These are phyloP conservation scores for Drosophila pseudotalamancana DNA, from an alignment of 2,888 invertebrate species.

Conservation along the genomic window DNA sequence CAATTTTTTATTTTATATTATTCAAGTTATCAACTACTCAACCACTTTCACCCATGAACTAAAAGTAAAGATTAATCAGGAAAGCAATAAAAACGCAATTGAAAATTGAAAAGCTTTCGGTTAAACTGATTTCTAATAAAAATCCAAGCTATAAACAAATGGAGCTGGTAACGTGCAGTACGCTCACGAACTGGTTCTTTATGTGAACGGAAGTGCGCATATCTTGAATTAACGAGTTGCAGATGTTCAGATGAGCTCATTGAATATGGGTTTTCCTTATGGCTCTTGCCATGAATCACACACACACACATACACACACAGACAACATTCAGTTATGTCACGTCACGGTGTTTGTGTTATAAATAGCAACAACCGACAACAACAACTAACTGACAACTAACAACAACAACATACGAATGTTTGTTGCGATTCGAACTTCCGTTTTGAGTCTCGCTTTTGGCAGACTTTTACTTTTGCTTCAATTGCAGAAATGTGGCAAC, in stretches of 20 bases:
- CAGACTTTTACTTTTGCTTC: slow-evolving; percentile 68
- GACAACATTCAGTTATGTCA: slow-evolving; percentile 46
- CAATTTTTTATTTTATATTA: too few relatives aligned
- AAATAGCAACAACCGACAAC: slow-evolving; percentile 36
- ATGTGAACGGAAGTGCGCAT: slow-evolving; percentile 1
- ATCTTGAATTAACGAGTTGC: not conserved
- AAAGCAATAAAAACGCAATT: too few relatives aligned
- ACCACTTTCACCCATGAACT: too few relatives aligned
- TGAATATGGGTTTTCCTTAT: slow-evolving; percentile 58
- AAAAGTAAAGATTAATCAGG: too few relatives aligned
- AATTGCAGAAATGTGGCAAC: slow-evolving; percentile 46
- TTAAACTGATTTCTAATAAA: too few relatives aligned
- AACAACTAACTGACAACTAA: slow-evolving; percentile 24
- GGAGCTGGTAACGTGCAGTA: not conserved
- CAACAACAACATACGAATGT: slow-evolving; percentile 20
- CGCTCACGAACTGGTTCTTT: slow-evolving; percentile 38
- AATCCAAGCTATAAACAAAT: not conserved
- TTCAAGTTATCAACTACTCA: too few relatives aligned
- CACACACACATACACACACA: not conserved
- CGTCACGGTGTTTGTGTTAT: slow-evolving; percentile 28
- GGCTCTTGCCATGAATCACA: slow-evolving; percentile 49
- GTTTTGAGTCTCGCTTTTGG: slow-evolving; percentile 43
- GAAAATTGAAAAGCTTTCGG: too few relatives aligned
- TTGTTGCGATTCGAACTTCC: slow-evolving; percentile 53
- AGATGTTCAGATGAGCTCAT: slow-evolving; percentile 46